These are phyloP conservation scores for Scaptodrosophila lebanonensis DNA, from an alignment of 1,140 invertebrate species.

Conservation along the genomic window DNA sequence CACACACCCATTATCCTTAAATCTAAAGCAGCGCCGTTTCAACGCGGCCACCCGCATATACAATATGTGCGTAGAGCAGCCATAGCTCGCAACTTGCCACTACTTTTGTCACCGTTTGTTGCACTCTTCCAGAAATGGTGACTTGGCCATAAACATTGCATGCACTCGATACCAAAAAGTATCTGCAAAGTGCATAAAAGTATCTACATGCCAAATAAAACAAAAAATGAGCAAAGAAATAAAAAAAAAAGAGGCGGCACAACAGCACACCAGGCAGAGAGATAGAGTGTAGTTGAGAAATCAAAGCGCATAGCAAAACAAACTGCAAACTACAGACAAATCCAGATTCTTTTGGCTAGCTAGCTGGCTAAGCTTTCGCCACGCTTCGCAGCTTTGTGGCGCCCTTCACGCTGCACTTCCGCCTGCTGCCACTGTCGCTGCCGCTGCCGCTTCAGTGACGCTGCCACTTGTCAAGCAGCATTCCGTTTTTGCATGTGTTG, in stretches of 20 bases:
- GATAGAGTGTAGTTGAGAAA: slow-evolving; percentile 36
- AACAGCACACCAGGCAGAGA: no score
- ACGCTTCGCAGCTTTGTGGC: slow-evolving; percentile 37
- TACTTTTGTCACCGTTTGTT: no score
- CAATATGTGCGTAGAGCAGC: no score
- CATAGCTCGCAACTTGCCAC: no score
- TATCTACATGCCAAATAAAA: slow-evolving; percentile 11
- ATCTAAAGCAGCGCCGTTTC: no score
- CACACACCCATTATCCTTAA: no score
- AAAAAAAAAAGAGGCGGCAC: no score
- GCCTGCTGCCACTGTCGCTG: background rate
- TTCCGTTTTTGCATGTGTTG: slow-evolving; percentile 44
- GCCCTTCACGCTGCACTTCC: slow-evolving; percentile 4
- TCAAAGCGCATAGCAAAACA: slow-evolving; percentile 25
- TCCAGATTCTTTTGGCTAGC: slow-evolving; percentile 37
- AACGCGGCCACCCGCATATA: no score
- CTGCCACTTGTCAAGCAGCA: slow-evolving; percentile 63
- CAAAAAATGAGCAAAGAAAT: no score
- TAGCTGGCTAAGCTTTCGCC: slow-evolving; percentile 35
- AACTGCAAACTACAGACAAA: slow-evolving; percentile 29
- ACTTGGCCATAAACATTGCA: slow-evolving; percentile 33
- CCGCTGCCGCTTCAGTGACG: slow-evolving; percentile 13
- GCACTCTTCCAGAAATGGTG: no score
- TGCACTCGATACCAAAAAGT: background rate
- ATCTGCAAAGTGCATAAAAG: slow-evolving; percentile 39